phyloP scores from a whole-genome alignment of 2,888 invertebrate species.

The Platycheirus rosarum region DNA sequence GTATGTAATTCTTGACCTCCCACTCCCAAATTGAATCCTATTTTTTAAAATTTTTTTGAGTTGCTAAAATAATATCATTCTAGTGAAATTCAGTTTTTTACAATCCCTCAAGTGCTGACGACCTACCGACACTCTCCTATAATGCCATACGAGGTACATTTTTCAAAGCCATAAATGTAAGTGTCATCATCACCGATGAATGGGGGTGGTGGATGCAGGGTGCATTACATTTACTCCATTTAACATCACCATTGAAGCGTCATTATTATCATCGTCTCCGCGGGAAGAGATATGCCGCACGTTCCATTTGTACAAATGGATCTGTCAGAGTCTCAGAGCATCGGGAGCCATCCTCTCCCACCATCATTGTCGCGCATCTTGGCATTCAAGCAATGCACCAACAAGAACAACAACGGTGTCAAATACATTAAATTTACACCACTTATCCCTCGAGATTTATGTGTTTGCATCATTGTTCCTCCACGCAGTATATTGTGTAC shows the following conservation, averaged over 20 bases:
- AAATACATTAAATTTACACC: conserved; percentile 60
- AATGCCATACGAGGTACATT: neutral
- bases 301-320: conserved; percentile 57
- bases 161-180: conserved; percentile 46
- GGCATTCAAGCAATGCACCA: neutral
- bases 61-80: neutral
- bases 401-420: conserved; percentile 33
- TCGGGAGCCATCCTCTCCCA: neutral
- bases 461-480: conserved; percentile 68
- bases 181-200: conserved; percentile 48
- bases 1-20: no score
- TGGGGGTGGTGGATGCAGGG: conserved; percentile 12
- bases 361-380: neutral
- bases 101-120: conserved; percentile 1
- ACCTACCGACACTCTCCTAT: neutral
- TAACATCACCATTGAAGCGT: conserved; percentile 55
- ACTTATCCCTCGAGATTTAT: conserved; percentile 72
- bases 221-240: conserved; percentile 69
- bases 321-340: conserved; percentile 29
- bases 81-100: neutral
- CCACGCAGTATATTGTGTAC: neutral
- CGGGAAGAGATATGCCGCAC: conserved; percentile 35
- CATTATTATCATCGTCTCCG: conserved; percentile 35
- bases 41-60: no score
- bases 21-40: no score